Percentiles rank a stretch among this genome's conserved stretches.
phyloP scores from a whole-genome alignment of 2,113 vertebrate species.

The Eurypyga helias region DNA sequence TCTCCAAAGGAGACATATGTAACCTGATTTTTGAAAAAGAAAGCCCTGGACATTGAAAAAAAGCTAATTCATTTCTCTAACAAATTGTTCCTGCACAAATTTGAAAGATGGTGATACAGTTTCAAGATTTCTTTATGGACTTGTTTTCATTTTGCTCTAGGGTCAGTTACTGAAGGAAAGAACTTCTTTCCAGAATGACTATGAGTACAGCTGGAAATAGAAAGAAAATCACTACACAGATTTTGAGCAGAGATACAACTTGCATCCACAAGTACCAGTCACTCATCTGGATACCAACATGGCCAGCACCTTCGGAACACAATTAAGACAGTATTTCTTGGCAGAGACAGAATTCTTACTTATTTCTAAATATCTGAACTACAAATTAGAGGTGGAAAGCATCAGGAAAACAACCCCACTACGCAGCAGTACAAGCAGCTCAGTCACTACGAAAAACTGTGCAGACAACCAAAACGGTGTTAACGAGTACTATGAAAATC shows the following conservation, averaged over 20 bases:
- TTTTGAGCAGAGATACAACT: not conserved
- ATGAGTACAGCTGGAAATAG: not conserved
- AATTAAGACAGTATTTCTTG: not conserved
- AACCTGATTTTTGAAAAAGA: not conserved
- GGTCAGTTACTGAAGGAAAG: not conserved
- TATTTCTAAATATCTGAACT: not conserved
- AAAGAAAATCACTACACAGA: not conserved
- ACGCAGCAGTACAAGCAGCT: not conserved
- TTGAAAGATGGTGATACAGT: not conserved
- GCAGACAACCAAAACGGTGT: not conserved
- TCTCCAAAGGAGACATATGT: not conserved
- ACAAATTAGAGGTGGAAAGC: not conserved
- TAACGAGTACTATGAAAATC: slow-evolving; percentile 16
- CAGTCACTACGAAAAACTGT: not conserved
- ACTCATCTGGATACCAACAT: not conserved
- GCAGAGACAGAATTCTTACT: not conserved
- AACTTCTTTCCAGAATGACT: not conserved
- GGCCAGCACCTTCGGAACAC: not conserved
- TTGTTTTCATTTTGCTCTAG: not conserved
- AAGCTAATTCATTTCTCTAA: not conserved
- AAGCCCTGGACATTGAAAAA: not conserved
- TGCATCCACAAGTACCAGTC: not conserved
- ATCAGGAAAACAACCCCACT: not conserved
- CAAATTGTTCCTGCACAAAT: not conserved
- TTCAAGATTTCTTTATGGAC: not conserved